These are phyloP conservation scores for Empidonax traillii DNA, from an alignment of 2,113 vertebrate species.

Conservation along the genomic window DNA sequence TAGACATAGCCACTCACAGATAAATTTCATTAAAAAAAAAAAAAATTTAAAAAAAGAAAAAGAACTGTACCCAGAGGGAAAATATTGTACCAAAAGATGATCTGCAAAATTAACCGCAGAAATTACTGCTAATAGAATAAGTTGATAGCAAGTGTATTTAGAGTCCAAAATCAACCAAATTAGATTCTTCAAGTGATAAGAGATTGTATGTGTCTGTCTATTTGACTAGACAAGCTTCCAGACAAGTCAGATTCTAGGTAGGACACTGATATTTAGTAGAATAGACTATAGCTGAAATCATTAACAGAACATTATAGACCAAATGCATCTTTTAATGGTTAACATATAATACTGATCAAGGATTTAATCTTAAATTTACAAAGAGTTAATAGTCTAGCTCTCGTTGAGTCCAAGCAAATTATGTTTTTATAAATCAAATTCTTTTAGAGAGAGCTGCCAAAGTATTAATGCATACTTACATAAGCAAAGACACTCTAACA, in stretches of 20 bases:
- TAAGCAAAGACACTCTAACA: neutral
- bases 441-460: neutral
- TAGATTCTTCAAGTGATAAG: neutral
- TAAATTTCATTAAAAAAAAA: neutral
- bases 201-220: neutral
- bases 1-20: neutral
- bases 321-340: neutral
- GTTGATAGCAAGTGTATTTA: neutral
- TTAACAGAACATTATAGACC: neutral
- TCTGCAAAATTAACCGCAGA: neutral
- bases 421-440: neutral
- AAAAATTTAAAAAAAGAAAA: neutral
- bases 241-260: neutral
- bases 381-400: neutral
- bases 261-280: neutral
- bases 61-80: neutral
- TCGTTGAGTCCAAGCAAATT: neutral
- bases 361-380: neutral
- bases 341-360: neutral
- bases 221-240: neutral
- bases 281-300: neutral
- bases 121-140: neutral
- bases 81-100: neutral
- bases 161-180: neutral
- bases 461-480: neutral